phyloP scores from a whole-genome alignment of 92 coral and sea anemone genomes.

The Paragorgia papillata region DNA sequence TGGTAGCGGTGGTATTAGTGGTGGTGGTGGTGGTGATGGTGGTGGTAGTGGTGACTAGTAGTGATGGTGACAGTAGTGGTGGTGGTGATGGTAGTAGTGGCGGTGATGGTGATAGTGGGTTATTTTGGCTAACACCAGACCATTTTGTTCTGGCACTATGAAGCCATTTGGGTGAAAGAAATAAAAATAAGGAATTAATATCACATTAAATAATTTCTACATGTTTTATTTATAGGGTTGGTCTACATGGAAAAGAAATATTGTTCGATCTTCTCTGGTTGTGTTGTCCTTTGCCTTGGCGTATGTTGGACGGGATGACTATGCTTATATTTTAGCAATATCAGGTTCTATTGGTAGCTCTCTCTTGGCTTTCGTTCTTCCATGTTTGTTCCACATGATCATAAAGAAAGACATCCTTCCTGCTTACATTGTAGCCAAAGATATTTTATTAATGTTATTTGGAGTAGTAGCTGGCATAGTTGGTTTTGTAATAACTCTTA shows the following conservation, averaged over 20 bases:
- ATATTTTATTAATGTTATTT: conserved; percentile 68
- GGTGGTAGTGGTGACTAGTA: too few species aligned
- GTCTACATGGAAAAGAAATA: conserved; percentile 78
- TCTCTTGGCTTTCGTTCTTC: conserved; percentile 77
- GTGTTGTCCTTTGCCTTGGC: conserved; percentile 76
- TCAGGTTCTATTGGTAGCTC: conserved; percentile 93
- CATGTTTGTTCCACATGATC: conserved; percentile 75
- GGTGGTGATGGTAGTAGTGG: too few species aligned
- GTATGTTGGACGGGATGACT: conserved; percentile 73
- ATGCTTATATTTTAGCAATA: conserved; percentile 82
- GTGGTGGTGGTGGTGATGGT: too few species aligned
- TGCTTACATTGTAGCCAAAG: conserved; percentile 63
- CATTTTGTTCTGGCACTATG: too few species aligned
- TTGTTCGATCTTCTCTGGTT: conserved; percentile 73
- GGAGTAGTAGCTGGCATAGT: conserved; percentile 82
- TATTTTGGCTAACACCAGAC: too few species aligned
- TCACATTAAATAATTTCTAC: neutral
- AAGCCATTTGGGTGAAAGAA: too few species aligned
- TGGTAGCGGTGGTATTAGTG: too few species aligned
- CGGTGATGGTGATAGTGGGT: too few species aligned
- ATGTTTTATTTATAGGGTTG: conserved; percentile 54
- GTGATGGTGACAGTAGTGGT: too few species aligned
- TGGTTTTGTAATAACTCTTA: conserved; percentile 68
- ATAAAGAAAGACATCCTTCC: conserved; percentile 57
- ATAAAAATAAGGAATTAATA: too few species aligned